Conservation (phyloP, 92 coral and sea anemone species). For the Palythoa grandis region DNA sequence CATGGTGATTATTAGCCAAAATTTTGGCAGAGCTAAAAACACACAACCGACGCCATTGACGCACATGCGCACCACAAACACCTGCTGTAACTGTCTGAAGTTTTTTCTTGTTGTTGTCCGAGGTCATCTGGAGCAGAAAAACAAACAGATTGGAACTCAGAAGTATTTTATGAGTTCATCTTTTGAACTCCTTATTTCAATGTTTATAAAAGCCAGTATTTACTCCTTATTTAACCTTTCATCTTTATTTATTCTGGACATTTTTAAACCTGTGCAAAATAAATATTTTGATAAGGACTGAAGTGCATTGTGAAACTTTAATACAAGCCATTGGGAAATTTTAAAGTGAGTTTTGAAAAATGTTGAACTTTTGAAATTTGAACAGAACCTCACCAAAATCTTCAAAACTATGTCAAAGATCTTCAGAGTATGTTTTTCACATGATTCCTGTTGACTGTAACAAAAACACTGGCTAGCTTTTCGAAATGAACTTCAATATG, state of each 20-base stretch:
- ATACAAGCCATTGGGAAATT: not conserved
- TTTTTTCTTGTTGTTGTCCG: too few species aligned
- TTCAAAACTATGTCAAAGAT: too few species aligned
- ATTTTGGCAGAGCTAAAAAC: not conserved
- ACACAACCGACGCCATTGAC: not conserved
- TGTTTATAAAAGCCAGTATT: slow-evolving; percentile 4
- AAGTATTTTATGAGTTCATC: too few species aligned
- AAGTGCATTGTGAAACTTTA: not conserved
- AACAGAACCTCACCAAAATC: too few species aligned
- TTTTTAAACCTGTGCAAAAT: not conserved
- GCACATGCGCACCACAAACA: too few species aligned
- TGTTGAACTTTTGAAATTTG: not conserved
- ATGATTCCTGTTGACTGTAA: not conserved
- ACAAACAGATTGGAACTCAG: too few species aligned
- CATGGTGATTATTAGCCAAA: not conserved
- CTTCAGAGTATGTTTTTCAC: too few species aligned
- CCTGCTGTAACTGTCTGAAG: too few species aligned
- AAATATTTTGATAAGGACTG: slow-evolving; percentile 8
- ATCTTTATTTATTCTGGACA: not conserved
- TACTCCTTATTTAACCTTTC: slow-evolving; percentile 1
- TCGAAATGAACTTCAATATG: too few species aligned
- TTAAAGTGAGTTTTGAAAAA: not conserved
- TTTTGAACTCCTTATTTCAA: not conserved
- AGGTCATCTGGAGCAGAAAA: too few species aligned
- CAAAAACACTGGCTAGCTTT: too few species aligned